Conservation (phyloP, 1,140 invertebrate species). For the Drosophila truncata region DNA sequence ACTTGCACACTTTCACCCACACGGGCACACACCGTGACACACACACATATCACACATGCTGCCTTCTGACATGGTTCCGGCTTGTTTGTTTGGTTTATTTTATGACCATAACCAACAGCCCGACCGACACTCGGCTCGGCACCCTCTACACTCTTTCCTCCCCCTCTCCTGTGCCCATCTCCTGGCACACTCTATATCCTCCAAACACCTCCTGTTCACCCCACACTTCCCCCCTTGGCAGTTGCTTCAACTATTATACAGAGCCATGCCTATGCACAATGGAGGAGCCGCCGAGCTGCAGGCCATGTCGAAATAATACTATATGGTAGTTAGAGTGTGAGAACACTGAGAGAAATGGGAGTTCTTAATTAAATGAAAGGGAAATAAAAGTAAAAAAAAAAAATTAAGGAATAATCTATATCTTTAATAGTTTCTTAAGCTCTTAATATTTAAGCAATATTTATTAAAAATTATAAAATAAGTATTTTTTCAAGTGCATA, state of each 20-base stretch:
- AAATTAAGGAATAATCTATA: neutral
- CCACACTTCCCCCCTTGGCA: conserved; percentile 1
- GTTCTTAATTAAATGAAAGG: neutral
- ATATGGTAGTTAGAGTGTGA: conserved; percentile 21
- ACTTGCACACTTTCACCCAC: conserved; percentile 35
- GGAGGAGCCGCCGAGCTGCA: conserved; percentile 56
- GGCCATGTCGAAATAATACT: conserved; percentile 47
- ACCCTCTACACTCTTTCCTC: neutral
- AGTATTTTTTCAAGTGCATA: conserved; percentile 10
- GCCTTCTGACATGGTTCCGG: conserved; percentile 83
- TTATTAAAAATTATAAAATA: fast-evolving
- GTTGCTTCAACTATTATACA: conserved; percentile 54
- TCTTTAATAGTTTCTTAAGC: neutral
- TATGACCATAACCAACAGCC: conserved; percentile 79
- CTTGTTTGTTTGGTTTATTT: conserved; percentile 85
- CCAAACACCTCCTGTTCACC: conserved; percentile 21
- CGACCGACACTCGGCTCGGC: conserved; percentile 42
- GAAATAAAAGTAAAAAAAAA: neutral
- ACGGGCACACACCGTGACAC: conserved; percentile 27
- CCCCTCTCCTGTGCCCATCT: neutral
- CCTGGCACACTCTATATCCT: conserved; percentile 18
- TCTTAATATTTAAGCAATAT: no score
- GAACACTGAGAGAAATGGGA: neutral
- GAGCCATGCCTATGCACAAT: conserved; percentile 64
- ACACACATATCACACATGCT: conserved; percentile 59